Percentiles rank a stretch among this genome's conserved stretches.
Evolutionary conservation across 2,113 vertebrate genomes (phyloP).

Genomic region (Clarias gariepinus): DNA sequence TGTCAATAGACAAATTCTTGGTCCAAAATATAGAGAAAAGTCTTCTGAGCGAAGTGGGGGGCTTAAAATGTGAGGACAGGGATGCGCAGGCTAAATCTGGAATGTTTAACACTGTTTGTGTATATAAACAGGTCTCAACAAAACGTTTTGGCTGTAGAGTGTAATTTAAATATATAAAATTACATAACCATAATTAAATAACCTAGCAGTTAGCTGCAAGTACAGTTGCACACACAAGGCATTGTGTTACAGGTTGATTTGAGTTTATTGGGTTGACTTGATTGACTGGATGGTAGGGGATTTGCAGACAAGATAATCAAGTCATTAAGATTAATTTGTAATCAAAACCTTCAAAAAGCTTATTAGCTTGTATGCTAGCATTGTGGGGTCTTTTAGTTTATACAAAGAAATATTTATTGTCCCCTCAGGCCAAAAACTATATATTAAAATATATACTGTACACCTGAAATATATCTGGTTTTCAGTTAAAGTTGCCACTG

Average conservation of each 20-base stretch:
- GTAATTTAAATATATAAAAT: neutral
- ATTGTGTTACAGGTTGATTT: neutral
- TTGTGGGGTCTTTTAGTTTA: neutral
- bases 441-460: conserved; percentile 21
- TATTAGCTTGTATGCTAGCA: neutral
- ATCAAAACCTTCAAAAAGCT: neutral
- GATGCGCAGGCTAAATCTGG: neutral
- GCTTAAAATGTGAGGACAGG: no score
- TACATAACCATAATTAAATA: neutral
- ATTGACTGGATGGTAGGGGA: no score
- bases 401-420: neutral
- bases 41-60: neutral
- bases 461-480: conserved; percentile 51
- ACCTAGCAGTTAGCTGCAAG: neutral
- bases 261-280: no score
- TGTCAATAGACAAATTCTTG: no score
- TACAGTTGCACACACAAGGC: neutral
- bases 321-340: neutral
- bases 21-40: neutral
- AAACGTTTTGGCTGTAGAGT: neutral
- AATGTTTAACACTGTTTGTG: neutral
- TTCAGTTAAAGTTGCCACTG: conserved; percentile 60
- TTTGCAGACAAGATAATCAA: neutral
- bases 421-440: neutral
- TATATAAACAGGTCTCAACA: neutral